A percentile compares a stretch with the other conserved stretches of the same genome.
Evolutionary conservation across 2,797 vertebrate genomes (phyloP).

Genomic region (Eutrigla gurnardus): DNA sequence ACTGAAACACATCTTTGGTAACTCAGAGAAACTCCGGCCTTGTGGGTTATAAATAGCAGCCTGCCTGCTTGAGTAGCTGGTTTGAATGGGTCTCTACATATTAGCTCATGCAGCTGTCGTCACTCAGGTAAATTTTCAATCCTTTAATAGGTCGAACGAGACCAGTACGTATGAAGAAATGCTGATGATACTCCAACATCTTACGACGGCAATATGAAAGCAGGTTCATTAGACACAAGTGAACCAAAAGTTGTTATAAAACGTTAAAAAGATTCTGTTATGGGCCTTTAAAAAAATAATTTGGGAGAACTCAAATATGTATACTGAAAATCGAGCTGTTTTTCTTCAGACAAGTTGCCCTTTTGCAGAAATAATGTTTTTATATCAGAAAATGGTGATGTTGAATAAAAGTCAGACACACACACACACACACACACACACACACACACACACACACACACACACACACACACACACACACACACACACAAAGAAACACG

Average conservation of each 20-base stretch:
- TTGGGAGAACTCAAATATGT: background rate
- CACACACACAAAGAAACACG: background rate
- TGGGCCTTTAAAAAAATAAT: background rate
- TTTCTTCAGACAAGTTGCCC: background rate
- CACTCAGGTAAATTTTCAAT: constrained; percentile 41
- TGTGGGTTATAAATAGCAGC: constrained; percentile 54
- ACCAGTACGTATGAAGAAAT: background rate
- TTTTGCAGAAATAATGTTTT: background rate
- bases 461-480: background rate
- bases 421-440: background rate
- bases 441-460: background rate
- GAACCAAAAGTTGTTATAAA: background rate
- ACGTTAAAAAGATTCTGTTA: background rate
- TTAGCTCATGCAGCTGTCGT: constrained; percentile 9
- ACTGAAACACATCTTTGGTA: background rate
- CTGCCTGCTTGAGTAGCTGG: constrained; percentile 33
- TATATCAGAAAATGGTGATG: background rate
- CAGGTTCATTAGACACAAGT: background rate
- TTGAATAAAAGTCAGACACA: background rate
- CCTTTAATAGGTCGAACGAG: background rate
- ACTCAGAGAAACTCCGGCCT: constrained; percentile 39
- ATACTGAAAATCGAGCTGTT: background rate
- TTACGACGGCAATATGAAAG: background rate
- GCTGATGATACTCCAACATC: background rate
- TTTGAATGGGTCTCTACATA: constrained; percentile 38